These are phyloP conservation scores for Otolemur garnettii DNA, from an alignment of 2,113 vertebrate genomes.

Conservation along the genomic window DNA sequence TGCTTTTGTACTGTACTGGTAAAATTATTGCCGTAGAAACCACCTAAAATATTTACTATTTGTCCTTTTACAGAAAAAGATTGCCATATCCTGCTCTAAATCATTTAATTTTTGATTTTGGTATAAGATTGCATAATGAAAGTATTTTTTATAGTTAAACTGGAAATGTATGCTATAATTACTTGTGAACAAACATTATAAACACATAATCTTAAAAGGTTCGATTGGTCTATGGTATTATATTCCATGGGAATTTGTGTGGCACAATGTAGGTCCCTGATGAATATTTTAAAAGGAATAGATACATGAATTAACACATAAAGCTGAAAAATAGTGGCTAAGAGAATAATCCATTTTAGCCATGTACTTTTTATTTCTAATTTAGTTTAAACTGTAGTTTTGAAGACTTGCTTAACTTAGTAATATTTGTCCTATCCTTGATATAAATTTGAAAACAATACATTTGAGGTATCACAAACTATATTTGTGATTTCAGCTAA, in stretches of 20 bases:
- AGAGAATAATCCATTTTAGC: slow-evolving; percentile 25
- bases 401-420: slow-evolving; percentile 27
- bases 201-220: background rate
- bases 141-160: background rate
- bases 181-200: background rate
- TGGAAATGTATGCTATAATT: background rate
- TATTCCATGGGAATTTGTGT: background rate
- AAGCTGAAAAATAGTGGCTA: background rate
- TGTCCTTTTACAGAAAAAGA: background rate
- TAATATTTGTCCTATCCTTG: slow-evolving; percentile 52
- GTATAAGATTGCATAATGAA: background rate
- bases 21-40: background rate
- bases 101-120: slow-evolving; percentile 38
- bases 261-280: background rate
- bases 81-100: background rate
- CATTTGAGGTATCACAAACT: slow-evolving; percentile 51
- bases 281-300: background rate
- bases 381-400: slow-evolving; percentile 55
- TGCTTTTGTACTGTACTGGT: background rate
- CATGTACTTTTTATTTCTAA: background rate
- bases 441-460: slow-evolving; percentile 70
- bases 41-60: background rate
- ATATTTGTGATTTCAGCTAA: slow-evolving; percentile 60
- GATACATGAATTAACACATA: background rate
- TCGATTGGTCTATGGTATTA: background rate